Base-by-base conservation (phyloP, 2,113 vertebrate species). In the Nicator chloris region DNA sequence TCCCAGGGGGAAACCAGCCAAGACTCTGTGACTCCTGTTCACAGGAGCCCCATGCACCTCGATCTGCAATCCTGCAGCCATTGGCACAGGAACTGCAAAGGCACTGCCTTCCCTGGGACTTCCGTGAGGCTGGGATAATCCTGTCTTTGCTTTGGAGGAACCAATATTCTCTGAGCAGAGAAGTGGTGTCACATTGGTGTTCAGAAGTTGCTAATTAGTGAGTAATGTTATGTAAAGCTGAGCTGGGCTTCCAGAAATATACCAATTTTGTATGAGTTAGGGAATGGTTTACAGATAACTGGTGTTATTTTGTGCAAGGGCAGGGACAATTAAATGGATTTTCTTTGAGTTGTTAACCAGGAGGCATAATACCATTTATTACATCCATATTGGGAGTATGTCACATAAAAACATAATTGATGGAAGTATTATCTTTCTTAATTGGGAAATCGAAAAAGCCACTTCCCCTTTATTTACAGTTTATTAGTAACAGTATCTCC, bases 361-460 rank as follows among this genome's bases (percentile, higher is more conserved):
- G 50, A 94, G 69, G 81, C n/a, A 60, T 73, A 68, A 88, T 94
- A 50, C 70, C 76, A 91, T 93, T 94, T 88, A 75, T 96, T 94
- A 76, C 82, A 81, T 84, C 69, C 77, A 39, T 88, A 96, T 93
- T 94, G 95, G 80, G 82, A 93, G 93, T 79, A 88, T 91, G 93
- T 94, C 95, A 96, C 92, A 96, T 95, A 96, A 96, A 96, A 93
- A 96, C 87, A 88, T 95, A 96, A 96, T 92, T 95, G 93, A 97
- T 97, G 90, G 79, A 96, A 86, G 92, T 86, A 92, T 96, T 95
- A 96, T 86, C 86, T 86, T 88, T 44, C 61, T 96, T 96, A 96
- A 97, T 96, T 95, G 90, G 77, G 92, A 97, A 95, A 96, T 97
- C 88, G 61, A 96, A 97, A 96, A 90, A 93, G 80, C 83, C 92